A percentile compares a stretch with the other conserved stretches of the same genome.
phyloP scores from a whole-genome alignment of 2,888 invertebrate species.

The Drosophila formosana region DNA sequence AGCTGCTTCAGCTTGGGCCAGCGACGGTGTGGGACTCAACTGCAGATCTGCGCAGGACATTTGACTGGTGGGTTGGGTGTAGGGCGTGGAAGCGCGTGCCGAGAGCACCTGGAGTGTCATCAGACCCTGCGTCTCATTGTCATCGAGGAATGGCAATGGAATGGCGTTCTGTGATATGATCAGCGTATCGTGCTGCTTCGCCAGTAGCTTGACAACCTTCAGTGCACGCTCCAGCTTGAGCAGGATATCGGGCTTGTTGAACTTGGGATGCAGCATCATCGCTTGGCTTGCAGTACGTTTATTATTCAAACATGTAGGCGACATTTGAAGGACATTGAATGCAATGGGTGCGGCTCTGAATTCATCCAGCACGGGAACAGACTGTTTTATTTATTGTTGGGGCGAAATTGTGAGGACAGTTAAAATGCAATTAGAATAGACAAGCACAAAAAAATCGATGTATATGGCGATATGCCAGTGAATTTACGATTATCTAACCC shows the following conservation, averaged over 20 bases:
- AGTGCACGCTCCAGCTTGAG: slow-evolving; percentile 55
- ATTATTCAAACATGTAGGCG: slow-evolving; percentile 31
- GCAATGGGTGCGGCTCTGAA: slow-evolving; percentile 35
- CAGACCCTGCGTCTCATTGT: slow-evolving; percentile 69
- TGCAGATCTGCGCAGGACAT: slow-evolving; percentile 78
- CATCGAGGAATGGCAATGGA: slow-evolving; percentile 74
- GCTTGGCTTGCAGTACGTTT: slow-evolving; percentile 31
- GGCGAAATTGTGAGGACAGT: slow-evolving; percentile 21
- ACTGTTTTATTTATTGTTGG: slow-evolving; percentile 27
- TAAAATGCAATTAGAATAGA: slow-evolving; percentile 16
- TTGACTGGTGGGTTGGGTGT: slow-evolving; percentile 69
- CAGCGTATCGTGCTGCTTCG: slow-evolving; percentile 45
- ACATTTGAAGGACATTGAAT: slow-evolving; percentile 51
- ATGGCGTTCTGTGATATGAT: slow-evolving; percentile 66
- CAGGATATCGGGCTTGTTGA: slow-evolving; percentile 55
- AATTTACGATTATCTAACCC: slow-evolving; percentile 11
- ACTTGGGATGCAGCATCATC: slow-evolving; percentile 65
- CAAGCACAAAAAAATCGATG: slow-evolving; percentile 17
- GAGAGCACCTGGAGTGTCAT: slow-evolving; percentile 77
- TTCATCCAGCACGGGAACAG: slow-evolving; percentile 35
- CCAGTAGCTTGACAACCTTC: slow-evolving; percentile 62
- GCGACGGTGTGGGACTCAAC: slow-evolving; percentile 55
- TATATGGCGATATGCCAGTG: slow-evolving; percentile 7
- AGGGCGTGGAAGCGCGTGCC: slow-evolving; percentile 82
- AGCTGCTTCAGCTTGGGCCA: slow-evolving; percentile 1